Evolutionary conservation across 2,888 invertebrate genomes (phyloP).

Genomic region (Lithophane ornitopus): DNA sequence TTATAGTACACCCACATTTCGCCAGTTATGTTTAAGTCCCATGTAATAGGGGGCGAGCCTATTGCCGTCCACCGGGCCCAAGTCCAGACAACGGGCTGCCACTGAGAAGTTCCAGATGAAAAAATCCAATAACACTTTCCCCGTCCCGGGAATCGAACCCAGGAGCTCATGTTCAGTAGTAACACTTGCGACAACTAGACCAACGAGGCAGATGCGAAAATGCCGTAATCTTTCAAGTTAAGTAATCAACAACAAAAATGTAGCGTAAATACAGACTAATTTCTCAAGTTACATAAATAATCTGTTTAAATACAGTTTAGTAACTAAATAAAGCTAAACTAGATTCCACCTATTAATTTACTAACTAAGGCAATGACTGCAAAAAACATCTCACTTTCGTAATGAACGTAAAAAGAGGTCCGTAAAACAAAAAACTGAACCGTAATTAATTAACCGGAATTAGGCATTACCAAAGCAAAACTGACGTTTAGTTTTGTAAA

Average conservation of each 20-base stretch:
- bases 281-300: not conserved
- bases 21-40: too few species aligned
- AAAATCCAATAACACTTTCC: too few species aligned
- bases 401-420: constrained; percentile 46
- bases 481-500: constrained; percentile 35
- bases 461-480: constrained; percentile 41
- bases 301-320: constrained; percentile 3
- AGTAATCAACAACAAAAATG: not conserved
- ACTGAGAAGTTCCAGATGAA: too few species aligned
- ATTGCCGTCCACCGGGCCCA: too few species aligned
- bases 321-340: constrained; percentile 32
- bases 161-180: too few species aligned
- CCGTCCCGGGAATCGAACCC: too few species aligned
- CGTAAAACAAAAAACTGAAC: constrained; percentile 34
- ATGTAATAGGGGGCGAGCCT: too few species aligned
- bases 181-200: too few species aligned
- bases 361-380: constrained; percentile 15
- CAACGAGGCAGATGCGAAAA: too few species aligned
- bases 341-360: constrained; percentile 28
- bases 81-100: too few species aligned
- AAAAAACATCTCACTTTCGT: constrained; percentile 45
- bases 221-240: not conserved
- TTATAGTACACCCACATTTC: too few species aligned
- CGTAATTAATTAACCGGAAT: constrained; percentile 47
- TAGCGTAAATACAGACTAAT: constrained; percentile 9